A percentile compares a stretch with the other conserved stretches of the same genome.
These are phyloP conservation scores for Sesamia inferens DNA, from an alignment of 2,888 invertebrate species.

Conservation along the genomic window DNA sequence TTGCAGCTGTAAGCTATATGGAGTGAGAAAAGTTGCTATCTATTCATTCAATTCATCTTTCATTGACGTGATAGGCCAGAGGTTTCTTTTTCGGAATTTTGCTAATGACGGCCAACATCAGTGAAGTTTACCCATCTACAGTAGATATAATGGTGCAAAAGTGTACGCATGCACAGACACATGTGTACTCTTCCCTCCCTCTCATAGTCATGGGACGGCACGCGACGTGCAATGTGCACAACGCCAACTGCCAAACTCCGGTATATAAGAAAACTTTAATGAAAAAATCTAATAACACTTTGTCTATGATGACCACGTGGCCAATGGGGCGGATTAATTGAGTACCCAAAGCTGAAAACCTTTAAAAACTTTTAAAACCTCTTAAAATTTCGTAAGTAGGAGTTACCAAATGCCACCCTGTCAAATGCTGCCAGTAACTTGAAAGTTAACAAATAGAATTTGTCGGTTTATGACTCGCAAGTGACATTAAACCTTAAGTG, in stretches of 20 bases:
- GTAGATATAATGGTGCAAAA: no score
- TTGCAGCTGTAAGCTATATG: not conserved
- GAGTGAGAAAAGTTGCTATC: not conserved
- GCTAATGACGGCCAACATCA: not conserved
- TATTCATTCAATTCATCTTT: not conserved
- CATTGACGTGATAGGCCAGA: not conserved
- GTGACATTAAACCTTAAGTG: not conserved
- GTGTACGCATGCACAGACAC: no score
- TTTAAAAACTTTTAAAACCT: no score
- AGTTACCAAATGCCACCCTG: no score
- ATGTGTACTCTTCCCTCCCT: no score
- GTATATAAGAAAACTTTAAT: no score
- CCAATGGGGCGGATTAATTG: no score
- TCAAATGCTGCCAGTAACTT: not conserved
- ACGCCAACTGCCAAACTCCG: no score
- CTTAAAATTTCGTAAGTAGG: not conserved
- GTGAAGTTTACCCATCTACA: no score
- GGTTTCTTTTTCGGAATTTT: not conserved
- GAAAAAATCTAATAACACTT: no score
- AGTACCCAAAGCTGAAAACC: not conserved
- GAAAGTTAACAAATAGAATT: not conserved
- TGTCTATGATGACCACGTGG: not conserved
- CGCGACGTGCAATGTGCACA: no score
- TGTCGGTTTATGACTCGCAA: not conserved
- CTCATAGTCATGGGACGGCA: no score